phyloP scores from a whole-genome alignment of 1,140 invertebrate species.

The Trialeurodes vaporariorum region DNA sequence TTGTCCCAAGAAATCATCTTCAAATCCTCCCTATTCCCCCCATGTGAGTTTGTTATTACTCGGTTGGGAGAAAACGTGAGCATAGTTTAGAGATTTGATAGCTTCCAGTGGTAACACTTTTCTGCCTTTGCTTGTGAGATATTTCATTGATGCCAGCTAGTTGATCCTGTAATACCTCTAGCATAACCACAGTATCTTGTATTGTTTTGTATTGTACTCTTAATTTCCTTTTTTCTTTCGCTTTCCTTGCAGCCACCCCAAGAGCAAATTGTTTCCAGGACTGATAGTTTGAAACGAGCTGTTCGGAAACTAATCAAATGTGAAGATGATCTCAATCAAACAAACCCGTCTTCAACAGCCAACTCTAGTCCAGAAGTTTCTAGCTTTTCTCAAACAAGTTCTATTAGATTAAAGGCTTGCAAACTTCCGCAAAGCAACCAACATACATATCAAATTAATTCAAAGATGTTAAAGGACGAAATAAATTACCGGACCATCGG shows the following conservation, averaged over 20 bases:
- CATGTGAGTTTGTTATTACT: too few species aligned
- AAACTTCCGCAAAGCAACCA: not conserved
- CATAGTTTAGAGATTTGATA: too few species aligned
- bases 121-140: too few species aligned
- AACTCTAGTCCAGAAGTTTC: not conserved
- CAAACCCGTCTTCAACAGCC: not conserved
- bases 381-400: not conserved
- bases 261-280: constrained; percentile 36
- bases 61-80: too few species aligned
- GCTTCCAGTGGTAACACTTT: too few species aligned
- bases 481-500: not conserved
- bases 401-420: not conserved
- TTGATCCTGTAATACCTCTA: too few species aligned
- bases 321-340: constrained; percentile 38
- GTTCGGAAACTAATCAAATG: constrained; percentile 61
- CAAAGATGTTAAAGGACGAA: not conserved
- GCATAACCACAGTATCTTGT: too few species aligned
- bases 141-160: too few species aligned
- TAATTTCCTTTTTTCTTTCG: too few species aligned
- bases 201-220: too few species aligned
- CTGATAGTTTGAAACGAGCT: constrained; percentile 78
- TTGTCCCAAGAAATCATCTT: too few species aligned
- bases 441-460: not conserved
- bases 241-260: constrained; percentile 14
- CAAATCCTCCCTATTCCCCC: too few species aligned